Evolutionary conservation across 2,113 vertebrate genomes (phyloP).

Genomic region (Psilopogon haemacephalus): DNA sequence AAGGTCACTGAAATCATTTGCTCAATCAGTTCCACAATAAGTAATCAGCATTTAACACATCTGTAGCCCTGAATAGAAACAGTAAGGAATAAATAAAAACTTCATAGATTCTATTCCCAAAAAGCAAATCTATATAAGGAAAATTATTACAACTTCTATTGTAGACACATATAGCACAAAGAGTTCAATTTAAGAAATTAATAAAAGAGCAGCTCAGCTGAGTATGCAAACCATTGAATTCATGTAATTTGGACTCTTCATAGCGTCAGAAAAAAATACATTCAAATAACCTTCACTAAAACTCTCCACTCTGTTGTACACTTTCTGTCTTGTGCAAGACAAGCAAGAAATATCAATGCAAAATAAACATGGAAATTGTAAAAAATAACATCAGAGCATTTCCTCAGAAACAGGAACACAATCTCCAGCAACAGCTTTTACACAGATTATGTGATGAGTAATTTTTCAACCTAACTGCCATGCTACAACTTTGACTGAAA

Average conservation of each 20-base stretch:
- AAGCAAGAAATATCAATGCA: not conserved
- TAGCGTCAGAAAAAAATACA: not conserved
- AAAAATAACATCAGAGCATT: not conserved
- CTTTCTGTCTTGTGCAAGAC: no score
- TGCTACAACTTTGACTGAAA: not conserved
- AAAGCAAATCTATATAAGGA: not conserved
- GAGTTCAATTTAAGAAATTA: not conserved
- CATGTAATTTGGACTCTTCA: not conserved
- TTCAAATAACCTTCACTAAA: not conserved
- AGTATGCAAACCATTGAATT: not conserved
- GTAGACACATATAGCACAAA: not conserved
- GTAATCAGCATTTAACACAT: slow-evolving; percentile 15
- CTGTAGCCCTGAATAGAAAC: not conserved
- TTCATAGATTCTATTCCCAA: not conserved
- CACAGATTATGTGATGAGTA: not conserved
- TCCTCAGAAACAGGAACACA: not conserved
- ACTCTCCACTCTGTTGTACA: no score
- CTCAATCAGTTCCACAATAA: slow-evolving; percentile 15
- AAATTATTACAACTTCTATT: not conserved
- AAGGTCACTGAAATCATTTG: not conserved
- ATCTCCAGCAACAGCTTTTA: not conserved
- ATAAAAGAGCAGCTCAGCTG: not conserved
- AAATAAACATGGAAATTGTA: not conserved
- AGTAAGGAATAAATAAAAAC: not conserved
- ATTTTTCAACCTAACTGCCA: not conserved